A percentile compares a stretch with the other conserved stretches of the same genome.
phyloP scores from a whole-genome alignment of 2,113 vertebrate species.

The Hippocampus guttulatus region DNA sequence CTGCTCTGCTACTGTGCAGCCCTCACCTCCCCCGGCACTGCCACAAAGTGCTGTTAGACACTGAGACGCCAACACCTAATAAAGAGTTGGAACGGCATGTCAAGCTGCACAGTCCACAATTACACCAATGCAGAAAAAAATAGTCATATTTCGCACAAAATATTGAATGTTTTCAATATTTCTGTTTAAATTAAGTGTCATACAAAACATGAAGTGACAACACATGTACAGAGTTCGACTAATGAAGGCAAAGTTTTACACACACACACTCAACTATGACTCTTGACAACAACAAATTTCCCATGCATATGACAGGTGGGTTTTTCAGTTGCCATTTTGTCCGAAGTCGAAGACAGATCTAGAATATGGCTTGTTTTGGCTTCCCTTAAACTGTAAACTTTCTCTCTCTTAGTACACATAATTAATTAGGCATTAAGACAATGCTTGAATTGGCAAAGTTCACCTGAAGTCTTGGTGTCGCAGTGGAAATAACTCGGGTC shows the following conservation, averaged over 20 bases:
- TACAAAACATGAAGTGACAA: too few species aligned
- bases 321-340: not conserved
- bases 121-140: not conserved
- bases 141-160: not conserved
- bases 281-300: not conserved
- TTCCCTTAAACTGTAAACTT: not conserved
- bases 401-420: not conserved
- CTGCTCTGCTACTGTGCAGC: slow-evolving; percentile 91
- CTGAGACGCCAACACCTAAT: slow-evolving; percentile 86
- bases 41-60: slow-evolving; percentile 82
- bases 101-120: not conserved
- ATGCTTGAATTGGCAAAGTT: slow-evolving; percentile 6
- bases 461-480: slow-evolving; percentile 88
- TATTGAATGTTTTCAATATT: too few species aligned
- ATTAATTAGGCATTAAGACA: not conserved
- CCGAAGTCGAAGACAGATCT: not conserved
- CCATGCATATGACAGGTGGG: not conserved
- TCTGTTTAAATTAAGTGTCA: too few species aligned
- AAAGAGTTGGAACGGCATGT: slow-evolving; percentile 1
- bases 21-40: slow-evolving; percentile 82
- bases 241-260: too few species aligned
- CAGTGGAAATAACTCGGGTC: slow-evolving; percentile 81
- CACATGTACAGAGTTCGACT: not conserved
- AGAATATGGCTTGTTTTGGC: not conserved
- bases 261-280: too few species aligned